These are phyloP conservation scores for Ophion ellenae DNA, from an alignment of 2,888 invertebrate genomes.

Conservation along the genomic window DNA sequence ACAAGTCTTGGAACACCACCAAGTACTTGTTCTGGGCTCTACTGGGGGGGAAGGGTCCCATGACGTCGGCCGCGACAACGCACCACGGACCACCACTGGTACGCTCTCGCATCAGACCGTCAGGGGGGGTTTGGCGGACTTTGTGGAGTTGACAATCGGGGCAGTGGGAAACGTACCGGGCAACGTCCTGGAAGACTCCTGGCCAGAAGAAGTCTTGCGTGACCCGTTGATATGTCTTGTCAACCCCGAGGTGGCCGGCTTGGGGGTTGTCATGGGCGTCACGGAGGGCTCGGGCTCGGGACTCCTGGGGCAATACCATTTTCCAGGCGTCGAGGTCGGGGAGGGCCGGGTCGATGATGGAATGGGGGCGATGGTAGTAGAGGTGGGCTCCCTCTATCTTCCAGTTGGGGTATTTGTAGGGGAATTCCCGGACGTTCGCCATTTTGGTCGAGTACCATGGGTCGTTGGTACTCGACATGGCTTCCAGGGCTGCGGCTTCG, in stretches of 20 bases:
- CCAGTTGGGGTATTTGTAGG: conserved; percentile 44
- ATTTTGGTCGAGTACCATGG: conserved; percentile 31
- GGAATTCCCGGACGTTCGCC: conserved; percentile 12
- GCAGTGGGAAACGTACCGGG: conserved; percentile 5
- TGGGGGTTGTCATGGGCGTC: no score
- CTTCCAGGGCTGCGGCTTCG: no score
- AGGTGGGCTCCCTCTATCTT: conserved; percentile 34
- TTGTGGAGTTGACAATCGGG: neutral
- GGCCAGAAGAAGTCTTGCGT: conserved; percentile 12
- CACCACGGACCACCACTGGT: neutral
- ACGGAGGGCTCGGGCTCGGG: no score
- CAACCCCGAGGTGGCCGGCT: no score
- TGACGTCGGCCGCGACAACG: conserved; percentile 51
- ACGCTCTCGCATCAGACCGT: conserved; percentile 4
- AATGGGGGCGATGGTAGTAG: neutral
- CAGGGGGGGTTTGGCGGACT: no score
- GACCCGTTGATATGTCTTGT: neutral
- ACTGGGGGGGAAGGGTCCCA: conserved; percentile 65
- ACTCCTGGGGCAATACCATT: no score
- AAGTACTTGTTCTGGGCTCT: conserved; percentile 50
- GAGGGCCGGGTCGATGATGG: conserved; percentile 16
- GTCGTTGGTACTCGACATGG: neutral
- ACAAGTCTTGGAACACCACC: conserved; percentile 66
- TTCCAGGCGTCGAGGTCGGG: no score
- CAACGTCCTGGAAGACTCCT: conserved; percentile 4